Evolutionary conservation across 2,888 invertebrate species (phyloP).

Genomic region (Encarsia formosa): DNA sequence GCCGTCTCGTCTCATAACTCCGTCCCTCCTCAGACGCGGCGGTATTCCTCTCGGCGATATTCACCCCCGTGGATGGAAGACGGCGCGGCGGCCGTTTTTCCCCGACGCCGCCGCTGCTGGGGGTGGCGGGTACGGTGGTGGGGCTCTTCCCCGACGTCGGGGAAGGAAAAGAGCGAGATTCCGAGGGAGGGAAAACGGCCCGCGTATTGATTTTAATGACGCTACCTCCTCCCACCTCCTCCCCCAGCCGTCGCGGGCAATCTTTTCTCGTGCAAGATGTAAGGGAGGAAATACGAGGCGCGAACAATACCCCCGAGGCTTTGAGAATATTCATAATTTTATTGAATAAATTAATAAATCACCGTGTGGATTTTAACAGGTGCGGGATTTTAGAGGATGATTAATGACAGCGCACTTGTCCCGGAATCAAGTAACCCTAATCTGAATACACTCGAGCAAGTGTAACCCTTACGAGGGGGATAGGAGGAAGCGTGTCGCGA

Average conservation of each 20-base stretch:
- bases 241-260: not conserved
- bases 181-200: slow-evolving; percentile 39
- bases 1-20: not conserved
- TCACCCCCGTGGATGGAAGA: not conserved
- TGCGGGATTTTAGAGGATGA: no score
- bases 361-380: no score
- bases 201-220: slow-evolving; percentile 53
- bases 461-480: slow-evolving; percentile 40
- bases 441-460: slow-evolving; percentile 41
- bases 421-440: slow-evolving; percentile 35
- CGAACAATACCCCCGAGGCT: slow-evolving; percentile 42
- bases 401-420: not conserved
- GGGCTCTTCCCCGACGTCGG: slow-evolving; percentile 25
- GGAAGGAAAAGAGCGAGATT: slow-evolving; percentile 30
- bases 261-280: not conserved
- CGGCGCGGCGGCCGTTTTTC: not conserved
- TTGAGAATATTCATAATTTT: no score
- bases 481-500: no score
- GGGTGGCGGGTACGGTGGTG: not conserved
- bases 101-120: not conserved
- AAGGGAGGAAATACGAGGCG: slow-evolving; percentile 33
- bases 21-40: not conserved
- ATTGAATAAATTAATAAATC: no score
- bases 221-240: slow-evolving; percentile 33
- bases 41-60: not conserved